phyloP scores from a whole-genome alignment of 2,888 invertebrate genomes.

The Mythimna loreyi region DNA sequence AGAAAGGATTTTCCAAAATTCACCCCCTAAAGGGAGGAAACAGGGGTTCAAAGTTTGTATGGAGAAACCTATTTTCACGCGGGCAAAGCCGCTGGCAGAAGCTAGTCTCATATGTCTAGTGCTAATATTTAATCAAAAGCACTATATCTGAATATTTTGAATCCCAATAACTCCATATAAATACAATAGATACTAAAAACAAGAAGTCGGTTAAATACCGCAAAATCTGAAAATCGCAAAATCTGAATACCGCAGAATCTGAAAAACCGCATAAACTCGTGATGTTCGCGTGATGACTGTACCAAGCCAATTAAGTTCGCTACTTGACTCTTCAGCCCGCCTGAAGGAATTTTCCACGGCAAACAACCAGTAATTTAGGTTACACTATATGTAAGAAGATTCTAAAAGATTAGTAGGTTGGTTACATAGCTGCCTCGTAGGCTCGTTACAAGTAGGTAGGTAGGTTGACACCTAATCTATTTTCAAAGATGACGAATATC shows the following conservation, averaged over 20 bases:
- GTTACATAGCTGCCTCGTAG: background rate
- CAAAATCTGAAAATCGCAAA: no score
- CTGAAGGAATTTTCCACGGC: slow-evolving; percentile 62
- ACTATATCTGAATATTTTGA: background rate
- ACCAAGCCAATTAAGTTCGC: slow-evolving; percentile 23
- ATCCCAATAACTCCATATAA: background rate
- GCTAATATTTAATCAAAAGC: background rate
- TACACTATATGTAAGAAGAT: slow-evolving; percentile 39
- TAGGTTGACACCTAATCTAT: slow-evolving; percentile 33
- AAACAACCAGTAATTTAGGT: slow-evolving; percentile 56
- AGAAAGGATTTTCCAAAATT: no score
- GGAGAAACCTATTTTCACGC: no score
- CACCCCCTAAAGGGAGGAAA: no score
- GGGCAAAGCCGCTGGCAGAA: no score
- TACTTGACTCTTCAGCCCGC: slow-evolving; percentile 33
- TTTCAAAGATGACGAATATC: slow-evolving; percentile 33
- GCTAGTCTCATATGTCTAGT: no score
- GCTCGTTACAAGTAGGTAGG: background rate
- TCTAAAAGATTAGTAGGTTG: slow-evolving; percentile 29
- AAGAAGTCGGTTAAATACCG: background rate
- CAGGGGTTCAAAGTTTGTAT: no score
- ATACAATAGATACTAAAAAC: background rate
- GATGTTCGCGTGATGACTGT: background rate
- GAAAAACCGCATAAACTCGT: no score
- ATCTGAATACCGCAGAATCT: no score